Percentiles rank a stretch among this genome's conserved stretches.
Conservation (phyloP, 2,113 vertebrate species). For the rabbit (Oryctolagus cuniculus) region DNA sequence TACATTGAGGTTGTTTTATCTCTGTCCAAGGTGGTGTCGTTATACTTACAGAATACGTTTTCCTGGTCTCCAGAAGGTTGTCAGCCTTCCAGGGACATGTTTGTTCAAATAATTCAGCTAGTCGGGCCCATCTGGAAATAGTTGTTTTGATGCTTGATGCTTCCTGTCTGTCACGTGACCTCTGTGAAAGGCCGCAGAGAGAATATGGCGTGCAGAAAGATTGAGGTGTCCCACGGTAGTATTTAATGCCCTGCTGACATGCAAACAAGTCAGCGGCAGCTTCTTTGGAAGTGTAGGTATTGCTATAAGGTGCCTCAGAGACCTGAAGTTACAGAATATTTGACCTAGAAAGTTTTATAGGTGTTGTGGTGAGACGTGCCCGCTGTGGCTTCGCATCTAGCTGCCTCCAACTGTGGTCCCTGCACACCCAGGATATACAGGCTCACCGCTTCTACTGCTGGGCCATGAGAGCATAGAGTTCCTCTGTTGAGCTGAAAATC, state of each 20-base stretch:
- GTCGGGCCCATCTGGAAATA: slow-evolving; percentile 77
- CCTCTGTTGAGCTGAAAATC: slow-evolving; percentile 17
- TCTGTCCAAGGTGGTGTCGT: slow-evolving; percentile 68
- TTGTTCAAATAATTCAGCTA: slow-evolving; percentile 74
- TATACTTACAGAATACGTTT: slow-evolving; percentile 67
- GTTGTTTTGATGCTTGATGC: slow-evolving; percentile 75
- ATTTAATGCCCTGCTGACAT: slow-evolving; percentile 66
- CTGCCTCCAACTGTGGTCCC: neutral
- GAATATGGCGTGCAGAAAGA: slow-evolving; percentile 66
- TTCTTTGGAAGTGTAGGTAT: slow-evolving; percentile 52
- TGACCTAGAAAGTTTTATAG: neutral
- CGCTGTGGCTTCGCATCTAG: neutral
- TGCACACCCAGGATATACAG: neutral
- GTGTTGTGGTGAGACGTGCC: neutral
- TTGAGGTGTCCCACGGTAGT: slow-evolving; percentile 43
- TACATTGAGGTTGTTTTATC: slow-evolving; percentile 54
- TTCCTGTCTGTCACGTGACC: slow-evolving; percentile 71
- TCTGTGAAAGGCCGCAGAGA: slow-evolving; percentile 65
- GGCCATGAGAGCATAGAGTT: neutral
- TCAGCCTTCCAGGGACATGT: slow-evolving; percentile 74
- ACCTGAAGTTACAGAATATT: neutral
- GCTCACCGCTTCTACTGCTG: neutral
- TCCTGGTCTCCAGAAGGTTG: slow-evolving; percentile 71
- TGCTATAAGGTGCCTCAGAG: neutral
- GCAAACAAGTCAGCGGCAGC: slow-evolving; percentile 65